These are phyloP conservation scores for Bombus ignitus DNA, from an alignment of 1,140 invertebrate species.

Conservation along the genomic window DNA sequence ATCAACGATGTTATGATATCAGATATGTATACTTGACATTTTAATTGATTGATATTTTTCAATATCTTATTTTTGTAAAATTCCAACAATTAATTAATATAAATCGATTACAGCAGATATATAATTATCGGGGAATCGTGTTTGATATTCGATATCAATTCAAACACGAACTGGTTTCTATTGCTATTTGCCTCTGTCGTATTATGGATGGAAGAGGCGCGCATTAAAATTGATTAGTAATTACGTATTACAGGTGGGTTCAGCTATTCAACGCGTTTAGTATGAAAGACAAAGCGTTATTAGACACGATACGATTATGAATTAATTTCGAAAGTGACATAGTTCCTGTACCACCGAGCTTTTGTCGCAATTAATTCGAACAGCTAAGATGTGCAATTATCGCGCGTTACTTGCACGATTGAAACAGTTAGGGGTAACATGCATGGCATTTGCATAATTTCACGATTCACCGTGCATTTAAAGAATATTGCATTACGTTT, in stretches of 20 bases:
- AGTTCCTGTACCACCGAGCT: too few relatives aligned
- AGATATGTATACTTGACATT: too few relatives aligned
- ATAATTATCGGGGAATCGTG: not conserved
- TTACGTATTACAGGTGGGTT: not conserved
- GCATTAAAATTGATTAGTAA: constrained; percentile 1
- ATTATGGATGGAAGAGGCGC: not conserved
- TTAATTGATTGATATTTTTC: not conserved
- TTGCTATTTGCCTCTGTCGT: not conserved
- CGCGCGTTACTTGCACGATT: not conserved
- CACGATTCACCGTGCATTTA: not conserved
- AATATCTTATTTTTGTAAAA: not conserved
- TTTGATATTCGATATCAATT: not conserved
- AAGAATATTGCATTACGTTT: not conserved
- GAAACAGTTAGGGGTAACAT: not conserved
- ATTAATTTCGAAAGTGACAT: constrained; percentile 26
- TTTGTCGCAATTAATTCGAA: not conserved
- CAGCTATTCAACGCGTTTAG: not conserved
- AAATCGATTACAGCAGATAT: not conserved
- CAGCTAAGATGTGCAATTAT: not conserved
- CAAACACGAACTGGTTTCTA: not conserved
- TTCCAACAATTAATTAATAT: not conserved
- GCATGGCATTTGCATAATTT: not conserved
- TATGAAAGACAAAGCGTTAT: constrained; percentile 7
- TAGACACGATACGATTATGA: constrained; percentile 5
- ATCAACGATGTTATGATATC: not conserved